Base-by-base conservation (phyloP, 1,140 invertebrate species). In the Asbolus verrucosus region DNA sequence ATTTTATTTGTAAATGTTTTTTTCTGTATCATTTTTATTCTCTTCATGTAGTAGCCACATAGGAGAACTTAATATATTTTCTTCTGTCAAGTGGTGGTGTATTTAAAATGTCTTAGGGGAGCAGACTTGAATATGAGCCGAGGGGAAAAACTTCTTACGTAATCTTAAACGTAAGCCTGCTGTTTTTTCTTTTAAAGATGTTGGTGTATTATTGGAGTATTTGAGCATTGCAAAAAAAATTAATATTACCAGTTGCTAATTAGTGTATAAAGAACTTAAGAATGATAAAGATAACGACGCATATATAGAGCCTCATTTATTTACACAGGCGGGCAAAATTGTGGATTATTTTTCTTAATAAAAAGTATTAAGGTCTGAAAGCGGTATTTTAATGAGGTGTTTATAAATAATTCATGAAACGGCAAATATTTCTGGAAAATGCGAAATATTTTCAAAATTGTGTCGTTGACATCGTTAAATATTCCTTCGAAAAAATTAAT, bases 401-500 rank as follows among this genome's bases (percentile, higher is more conserved):
- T 54, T 54, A 54, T 54, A 54, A 24, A 54, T 54, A 54, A 54
- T 54, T 54, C 46, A 54, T 54, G 46, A 21, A 21, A 54, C 3
- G n/a, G 21, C 14, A 13, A 16, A 27, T 46, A 18, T 19, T 46
- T 54, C 46, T 27, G n/a, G 1, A 54, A 36, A 54, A 8, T 21
- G 13, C 46, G 4, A 27, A 54, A 54, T 24, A 54, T 54, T 54
- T 54, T 27, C n/a, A 27, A 54, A 54, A 54, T 54, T 9, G 13
- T 54, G 46, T 54, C 11, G 21, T 6, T 6, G 21, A 4, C 41
- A n/a, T 19, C 46, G 46, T 27, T 46, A 46, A 19, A 46, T 19
- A 46, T 8, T 46, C 46, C 46, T 24, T 50, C 18, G n/a, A n/a
- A 63, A 63, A 63, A 63, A 18, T 39, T 14, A 41, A 63, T 63